Base-by-base conservation (phyloP, 2,113 vertebrate genomes). In the Cinclus cinclus region DNA sequence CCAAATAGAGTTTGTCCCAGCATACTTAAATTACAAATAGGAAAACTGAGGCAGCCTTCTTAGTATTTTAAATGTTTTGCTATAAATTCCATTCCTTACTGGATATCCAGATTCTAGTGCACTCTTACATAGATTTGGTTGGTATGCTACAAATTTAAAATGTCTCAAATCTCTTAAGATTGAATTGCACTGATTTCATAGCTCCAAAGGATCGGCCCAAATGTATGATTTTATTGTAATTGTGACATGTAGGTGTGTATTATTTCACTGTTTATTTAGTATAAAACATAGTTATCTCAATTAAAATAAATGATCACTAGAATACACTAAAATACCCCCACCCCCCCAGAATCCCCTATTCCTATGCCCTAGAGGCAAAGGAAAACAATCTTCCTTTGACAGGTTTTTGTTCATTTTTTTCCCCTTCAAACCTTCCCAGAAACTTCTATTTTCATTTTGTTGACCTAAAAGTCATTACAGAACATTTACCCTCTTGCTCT, bases 401-500 rank as follows among this genome's bases (percentile, higher is more conserved):
- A 85, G 53, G 28, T 46, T 87, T 94, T 94, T 84, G 13, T 76
- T 65, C 2, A 3, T n/a, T 4, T 15, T 35, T 67, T 75, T 62
- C 11, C 27, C 39, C 5, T 59, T 74, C 49, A 76, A 73, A 78
- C 33, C 89, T 92, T 80, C 82, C 59, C 28, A 86, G 58, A 91
- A 93, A 74, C 14, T 69, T 73, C 23, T 94, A 22, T 44, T 84
- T 91, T 86, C 82, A n/a, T 19, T 42, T 71, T 91, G 11, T 77
- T 90, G 89, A 68, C 80, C 63, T 78, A 56, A 89, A 77, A 93
- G 52, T 76, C 70, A 78, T 86, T 93, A 87, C 30, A 83, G 90
- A 95, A 63, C 75, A 93, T 83, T 95, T 95, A 96, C 75, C 65
- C 74, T 91, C 74, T 81, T 96, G 85, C 81, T 95, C 81, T 91